These are phyloP conservation scores for Calyptomena viridis DNA, from an alignment of 2,113 vertebrate species.

Conservation along the genomic window DNA sequence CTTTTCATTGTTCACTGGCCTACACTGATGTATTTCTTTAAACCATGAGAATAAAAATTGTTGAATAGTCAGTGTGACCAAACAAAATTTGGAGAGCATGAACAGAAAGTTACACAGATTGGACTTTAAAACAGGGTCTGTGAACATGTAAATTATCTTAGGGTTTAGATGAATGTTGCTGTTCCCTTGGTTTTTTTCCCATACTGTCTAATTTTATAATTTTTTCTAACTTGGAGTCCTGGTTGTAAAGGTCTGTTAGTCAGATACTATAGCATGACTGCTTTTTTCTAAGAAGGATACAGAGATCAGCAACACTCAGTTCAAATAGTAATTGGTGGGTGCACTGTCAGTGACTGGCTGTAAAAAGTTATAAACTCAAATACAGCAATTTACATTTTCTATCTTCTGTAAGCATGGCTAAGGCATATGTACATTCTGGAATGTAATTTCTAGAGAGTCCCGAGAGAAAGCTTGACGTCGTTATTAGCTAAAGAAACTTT, in stretches of 20 bases:
- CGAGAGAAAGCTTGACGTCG: slow-evolving; percentile 17
- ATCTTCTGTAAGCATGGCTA: slow-evolving; percentile 16
- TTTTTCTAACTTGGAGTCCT: not conserved
- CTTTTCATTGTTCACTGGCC: not conserved
- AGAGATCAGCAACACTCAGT: slow-evolving; percentile 29
- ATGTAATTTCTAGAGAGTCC: slow-evolving; percentile 27
- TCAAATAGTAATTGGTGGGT: slow-evolving; percentile 63
- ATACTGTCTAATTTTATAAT: not conserved
- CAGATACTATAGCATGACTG: slow-evolving; percentile 8
- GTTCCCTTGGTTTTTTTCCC: not conserved
- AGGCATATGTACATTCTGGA: slow-evolving; percentile 4
- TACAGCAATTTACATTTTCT: slow-evolving; percentile 60
- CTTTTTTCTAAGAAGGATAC: slow-evolving; percentile 27
- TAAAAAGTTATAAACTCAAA: slow-evolving; percentile 50
- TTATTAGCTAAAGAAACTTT: slow-evolving; percentile 55
- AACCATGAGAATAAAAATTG: not conserved
- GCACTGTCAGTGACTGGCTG: slow-evolving; percentile 24
- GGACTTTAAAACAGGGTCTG: not conserved
- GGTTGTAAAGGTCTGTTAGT: slow-evolving; percentile 9
- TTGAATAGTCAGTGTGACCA: not conserved
- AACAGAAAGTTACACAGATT: not conserved
- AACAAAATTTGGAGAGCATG: not conserved
- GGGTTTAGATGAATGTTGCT: not conserved
- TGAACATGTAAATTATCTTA: not conserved
- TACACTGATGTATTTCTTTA: not conserved